Evolutionary conservation across 2,113 vertebrate species (phyloP).

Genomic region (Pollachius pollachius): DNA sequence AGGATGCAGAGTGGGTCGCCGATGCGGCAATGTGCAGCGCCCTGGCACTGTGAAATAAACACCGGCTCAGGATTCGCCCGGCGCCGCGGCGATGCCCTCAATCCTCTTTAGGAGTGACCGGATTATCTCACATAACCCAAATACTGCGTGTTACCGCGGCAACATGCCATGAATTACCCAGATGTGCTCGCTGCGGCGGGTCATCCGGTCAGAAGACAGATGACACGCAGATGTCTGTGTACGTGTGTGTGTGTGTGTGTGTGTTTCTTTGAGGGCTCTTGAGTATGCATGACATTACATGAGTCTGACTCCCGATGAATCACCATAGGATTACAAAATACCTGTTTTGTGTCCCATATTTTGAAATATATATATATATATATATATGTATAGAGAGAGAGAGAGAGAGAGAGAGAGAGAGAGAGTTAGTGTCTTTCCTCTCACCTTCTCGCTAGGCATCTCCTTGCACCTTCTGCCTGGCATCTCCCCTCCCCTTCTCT

Average conservation of each 20-base stretch:
- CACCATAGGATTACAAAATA: not conserved
- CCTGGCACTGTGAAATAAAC: constrained; percentile 63
- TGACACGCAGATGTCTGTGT: not conserved
- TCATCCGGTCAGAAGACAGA: too few relatives aligned
- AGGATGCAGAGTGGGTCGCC: constrained; percentile 26
- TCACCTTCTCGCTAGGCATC: too few relatives aligned
- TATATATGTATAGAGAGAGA: not conserved
- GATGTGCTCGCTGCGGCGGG: too few relatives aligned
- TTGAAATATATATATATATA: not conserved
- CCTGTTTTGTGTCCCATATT: not conserved
- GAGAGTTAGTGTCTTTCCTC: too few relatives aligned
- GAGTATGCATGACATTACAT: not conserved
- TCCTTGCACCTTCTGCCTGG: too few relatives aligned
- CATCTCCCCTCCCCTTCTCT: too few relatives aligned
- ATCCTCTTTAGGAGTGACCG: constrained; percentile 74
- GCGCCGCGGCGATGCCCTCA: constrained; percentile 60
- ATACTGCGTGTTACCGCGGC: constrained; percentile 53
- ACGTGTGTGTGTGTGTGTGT: constrained; percentile 2
- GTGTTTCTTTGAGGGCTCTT: constrained; percentile 2
- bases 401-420: too few relatives aligned
- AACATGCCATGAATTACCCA: too few relatives aligned
- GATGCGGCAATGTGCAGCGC: not conserved
- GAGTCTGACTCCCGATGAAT: not conserved
- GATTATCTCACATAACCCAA: constrained; percentile 74
- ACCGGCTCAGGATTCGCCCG: constrained; percentile 67